Base-by-base conservation (phyloP, 2,797 vertebrate species). In the Eurystomus glaucurus region DNA sequence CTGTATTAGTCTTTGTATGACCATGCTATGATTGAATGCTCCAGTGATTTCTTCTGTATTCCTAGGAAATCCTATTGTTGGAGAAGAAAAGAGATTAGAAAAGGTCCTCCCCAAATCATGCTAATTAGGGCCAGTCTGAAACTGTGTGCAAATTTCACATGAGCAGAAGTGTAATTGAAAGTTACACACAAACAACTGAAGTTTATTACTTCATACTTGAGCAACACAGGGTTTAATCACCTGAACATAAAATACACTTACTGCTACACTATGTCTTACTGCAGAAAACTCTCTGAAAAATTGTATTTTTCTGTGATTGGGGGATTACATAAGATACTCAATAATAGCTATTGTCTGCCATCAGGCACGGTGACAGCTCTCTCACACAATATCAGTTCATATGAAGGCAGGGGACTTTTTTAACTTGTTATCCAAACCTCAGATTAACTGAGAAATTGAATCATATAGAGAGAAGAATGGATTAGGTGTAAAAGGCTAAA, bases 41-140 rank as follows among this genome's bases (percentile, higher is more conserved):
- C 35, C 28, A 50, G 31, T 35, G 14, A 50, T 64, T n/a, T 9
- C n/a, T 55, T 43, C 55, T 74, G 15, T 35, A 54, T 51, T 65
- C 31, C 52, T 55, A 55, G n/a, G 55, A 87, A 83, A 37, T 4
- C 18, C 35, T 60, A 11, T 31, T 55, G 61, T 39, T 86, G 45
- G 31, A 74, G 11, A 16, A 55, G 6, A 51, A 84, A 79, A 52
- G 6, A 52, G 5, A 66, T 62, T 20, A 50, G 29, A 14, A 70
- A 66, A 66, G 10, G 6, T 2, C 1, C 3, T 7, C 8, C 6
- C 2, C n/a, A 84, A 64, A 37, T 20, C 2, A 2, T 18, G 4
- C 9, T 46, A 55, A 79, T 68, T 71, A 21, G 3, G 22, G 29
- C 45, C 39, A 55, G 18, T 33, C 18, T 46, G 52, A 62, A 83